Conservation (phyloP, 2,113 vertebrate species). For the Struthidea cinerea region DNA sequence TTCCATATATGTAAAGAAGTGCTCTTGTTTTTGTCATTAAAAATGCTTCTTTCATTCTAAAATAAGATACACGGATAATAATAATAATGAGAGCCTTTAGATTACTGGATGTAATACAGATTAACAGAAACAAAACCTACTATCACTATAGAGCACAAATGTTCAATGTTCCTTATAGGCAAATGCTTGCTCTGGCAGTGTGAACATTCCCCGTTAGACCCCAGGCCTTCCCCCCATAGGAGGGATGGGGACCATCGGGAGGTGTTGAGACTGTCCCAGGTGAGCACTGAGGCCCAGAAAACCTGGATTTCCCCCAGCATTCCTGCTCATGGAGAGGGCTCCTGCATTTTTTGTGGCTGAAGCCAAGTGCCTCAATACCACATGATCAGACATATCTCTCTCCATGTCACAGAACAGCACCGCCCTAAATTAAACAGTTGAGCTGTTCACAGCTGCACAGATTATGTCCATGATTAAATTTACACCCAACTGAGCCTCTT, state of each 20-base stretch:
- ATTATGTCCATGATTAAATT: neutral
- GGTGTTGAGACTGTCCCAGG: neutral
- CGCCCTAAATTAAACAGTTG: neutral
- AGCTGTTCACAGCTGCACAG: neutral
- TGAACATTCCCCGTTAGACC: neutral
- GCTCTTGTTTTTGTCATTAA: neutral
- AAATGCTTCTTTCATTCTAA: neutral
- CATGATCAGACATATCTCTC: neutral
- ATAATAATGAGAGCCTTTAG: neutral
- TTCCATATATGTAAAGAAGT: neutral
- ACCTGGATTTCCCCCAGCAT: neutral
- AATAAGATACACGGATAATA: neutral
- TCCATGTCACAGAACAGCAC: neutral
- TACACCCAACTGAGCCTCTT: neutral
- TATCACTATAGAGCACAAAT: neutral
- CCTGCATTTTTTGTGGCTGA: neutral
- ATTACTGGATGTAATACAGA: neutral
- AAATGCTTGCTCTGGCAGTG: neutral
- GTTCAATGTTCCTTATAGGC: neutral
- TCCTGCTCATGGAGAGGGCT: neutral
- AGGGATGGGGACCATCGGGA: neutral
- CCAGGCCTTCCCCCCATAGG: rapidly evolving
- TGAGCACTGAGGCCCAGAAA: neutral
- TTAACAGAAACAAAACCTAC: neutral
- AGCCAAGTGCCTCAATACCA: neutral